Conservation (phyloP, 2,888 invertebrate species). For the Arge pagana region DNA sequence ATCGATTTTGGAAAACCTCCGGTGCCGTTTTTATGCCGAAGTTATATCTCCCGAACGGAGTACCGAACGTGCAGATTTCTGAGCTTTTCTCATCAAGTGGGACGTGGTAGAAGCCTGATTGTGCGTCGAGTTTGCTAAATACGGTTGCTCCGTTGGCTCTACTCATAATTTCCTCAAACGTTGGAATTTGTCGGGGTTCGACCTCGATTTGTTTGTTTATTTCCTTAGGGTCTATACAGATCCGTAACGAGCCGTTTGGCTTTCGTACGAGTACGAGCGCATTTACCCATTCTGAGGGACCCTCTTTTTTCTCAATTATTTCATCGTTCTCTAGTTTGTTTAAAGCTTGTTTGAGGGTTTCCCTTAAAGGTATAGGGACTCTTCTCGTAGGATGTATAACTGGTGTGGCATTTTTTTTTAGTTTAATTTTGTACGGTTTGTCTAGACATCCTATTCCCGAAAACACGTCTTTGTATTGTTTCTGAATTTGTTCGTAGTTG, state of each 20-base stretch:
- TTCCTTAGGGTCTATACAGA: slow-evolving; percentile 25
- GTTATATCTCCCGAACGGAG: slow-evolving; percentile 39
- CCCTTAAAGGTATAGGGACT: slow-evolving; percentile 29
- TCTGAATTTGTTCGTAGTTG: slow-evolving; percentile 5
- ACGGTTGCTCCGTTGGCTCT: slow-evolving; percentile 21
- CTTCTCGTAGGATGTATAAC: slow-evolving; percentile 30
- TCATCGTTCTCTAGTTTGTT: slow-evolving; percentile 21
- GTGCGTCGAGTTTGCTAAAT: slow-evolving; percentile 31
- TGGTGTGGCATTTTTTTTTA: slow-evolving; percentile 17
- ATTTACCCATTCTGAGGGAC: slow-evolving; percentile 27
- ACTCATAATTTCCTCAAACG: slow-evolving; percentile 21
- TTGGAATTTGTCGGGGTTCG: slow-evolving; percentile 23
- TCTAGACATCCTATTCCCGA: slow-evolving; percentile 32
- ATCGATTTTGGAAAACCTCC: slow-evolving; percentile 31
- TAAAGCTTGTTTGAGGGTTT: slow-evolving; percentile 28
- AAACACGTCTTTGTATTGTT: slow-evolving; percentile 32
- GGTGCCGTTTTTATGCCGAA: slow-evolving; percentile 29
- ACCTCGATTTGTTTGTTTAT: slow-evolving; percentile 24
- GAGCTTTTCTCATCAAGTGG: slow-evolving; percentile 31
- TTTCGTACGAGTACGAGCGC: slow-evolving; percentile 25
- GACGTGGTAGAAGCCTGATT: slow-evolving; percentile 38
- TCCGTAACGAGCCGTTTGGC: slow-evolving; percentile 15
- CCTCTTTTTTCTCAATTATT: slow-evolving; percentile 26
- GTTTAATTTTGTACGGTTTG: slow-evolving; percentile 13
- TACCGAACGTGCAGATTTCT: slow-evolving; percentile 36